Evolutionary conservation across 2,888 invertebrate species (phyloP), one percentile per base, ranked within the genome.

Genomic region (Apamea sordens): DNA sequence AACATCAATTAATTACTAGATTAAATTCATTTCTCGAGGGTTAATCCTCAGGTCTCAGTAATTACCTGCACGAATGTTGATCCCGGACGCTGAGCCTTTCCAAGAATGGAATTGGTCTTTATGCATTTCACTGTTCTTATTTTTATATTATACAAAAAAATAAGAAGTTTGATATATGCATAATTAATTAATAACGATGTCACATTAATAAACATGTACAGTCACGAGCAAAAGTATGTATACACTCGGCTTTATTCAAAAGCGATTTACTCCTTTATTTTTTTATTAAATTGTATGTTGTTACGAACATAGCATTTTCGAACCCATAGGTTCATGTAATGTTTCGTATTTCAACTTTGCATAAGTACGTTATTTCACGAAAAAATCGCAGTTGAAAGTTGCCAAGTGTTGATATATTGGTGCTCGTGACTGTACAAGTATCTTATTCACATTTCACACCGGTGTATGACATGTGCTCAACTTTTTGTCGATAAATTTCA

Each of bases 401-500:
- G n/a, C n/a, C n/a, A n/a, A n/a, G n/a, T n/a, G n/a, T n/a, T n/a
- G n/a, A n/a, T n/a, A n/a, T n/a, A n/a, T n/a, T n/a, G n/a, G n/a
- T n/a, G n/a, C n/a, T n/a, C n/a, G n/a, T n/a, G n/a, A n/a, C n/a
- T n/a, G n/a, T n/a, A 21, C 44, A 59, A 11, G 24, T 59, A 68
- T 73, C 41, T 79, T 41, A 76, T 77, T 84, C 81, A 36, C 83
- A 83, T 83, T 85, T 88, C 78, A 85, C 79, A 77, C 70, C 65
- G 47, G 50, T 74, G 75, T 79, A 56, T 83, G 85, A 80, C 90
- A 84, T 85, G 84, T 90, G 88, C 91, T 90, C 89, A 91, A 90
- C 86, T 93, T 93, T 94, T 94, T 93, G 89, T 86, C 77, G 82
- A 86, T 83, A 80, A 90, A 94, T 94, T 92, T 93, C 92, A 89